phyloP scores from a whole-genome alignment of 2,797 vertebrate species.

The Cynopterus sphinx region DNA sequence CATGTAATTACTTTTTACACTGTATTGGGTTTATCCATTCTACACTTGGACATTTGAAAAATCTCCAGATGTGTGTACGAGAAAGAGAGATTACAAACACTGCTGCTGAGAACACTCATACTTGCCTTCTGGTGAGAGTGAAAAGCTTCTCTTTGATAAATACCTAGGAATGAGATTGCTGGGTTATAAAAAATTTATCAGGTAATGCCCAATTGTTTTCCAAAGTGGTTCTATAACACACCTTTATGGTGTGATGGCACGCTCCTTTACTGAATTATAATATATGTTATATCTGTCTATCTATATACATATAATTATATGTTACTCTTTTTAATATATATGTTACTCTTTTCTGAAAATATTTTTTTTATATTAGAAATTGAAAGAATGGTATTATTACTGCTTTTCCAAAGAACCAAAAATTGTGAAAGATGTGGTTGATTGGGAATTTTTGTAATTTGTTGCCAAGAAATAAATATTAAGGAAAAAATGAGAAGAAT shows the following conservation, averaged over 20 bases:
- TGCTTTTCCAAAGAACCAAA: conserved; percentile 66
- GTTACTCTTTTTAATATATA: background rate
- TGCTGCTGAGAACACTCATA: background rate
- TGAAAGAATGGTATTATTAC: conserved; percentile 50
- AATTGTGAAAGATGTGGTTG: conserved; percentile 80
- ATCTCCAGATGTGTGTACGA: background rate
- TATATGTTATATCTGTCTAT: background rate
- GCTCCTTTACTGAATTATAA: background rate
- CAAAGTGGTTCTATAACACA: background rate
- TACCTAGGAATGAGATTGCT: background rate
- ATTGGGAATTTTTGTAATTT: conserved; percentile 82
- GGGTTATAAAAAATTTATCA: background rate
- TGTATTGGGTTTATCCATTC: background rate
- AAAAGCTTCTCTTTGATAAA: conserved; percentile 34
- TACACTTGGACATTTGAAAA: background rate
- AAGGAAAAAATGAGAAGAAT: conserved; percentile 74
- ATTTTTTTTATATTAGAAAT: conserved; percentile 40
- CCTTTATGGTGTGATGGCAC: background rate
- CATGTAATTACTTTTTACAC: background rate
- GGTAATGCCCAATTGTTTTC: conserved; percentile 27
- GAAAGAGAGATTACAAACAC: background rate
- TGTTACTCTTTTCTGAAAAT: background rate
- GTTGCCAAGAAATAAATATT: conserved; percentile 87
- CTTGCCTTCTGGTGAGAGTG: background rate
- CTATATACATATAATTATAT: background rate